phyloP scores from a whole-genome alignment of 64 coral and sea anemone genomes.

The Stichodactyla helianthus region DNA sequence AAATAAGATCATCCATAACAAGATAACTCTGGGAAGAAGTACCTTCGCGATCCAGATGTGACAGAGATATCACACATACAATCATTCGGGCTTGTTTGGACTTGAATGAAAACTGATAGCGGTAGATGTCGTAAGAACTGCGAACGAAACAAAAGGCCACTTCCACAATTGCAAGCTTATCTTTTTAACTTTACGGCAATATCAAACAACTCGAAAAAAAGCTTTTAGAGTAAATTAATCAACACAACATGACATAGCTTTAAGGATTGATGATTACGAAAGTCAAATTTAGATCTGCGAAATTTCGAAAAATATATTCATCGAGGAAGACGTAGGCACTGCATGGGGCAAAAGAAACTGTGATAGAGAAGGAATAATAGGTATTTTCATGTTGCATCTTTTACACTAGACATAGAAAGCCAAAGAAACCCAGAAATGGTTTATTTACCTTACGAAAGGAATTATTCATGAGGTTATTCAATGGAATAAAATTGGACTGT shows the following conservation, averaged over 20 bases:
- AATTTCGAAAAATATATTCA: neutral
- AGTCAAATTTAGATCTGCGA: neutral
- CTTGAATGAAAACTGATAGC: conserved; percentile 16
- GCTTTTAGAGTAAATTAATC: conserved; percentile 21
- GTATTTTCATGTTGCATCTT: neutral
- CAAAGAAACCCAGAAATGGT: neutral
- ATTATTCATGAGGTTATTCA: neutral
- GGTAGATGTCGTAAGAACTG: neutral
- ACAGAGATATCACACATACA: neutral
- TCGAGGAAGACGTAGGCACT: neutral
- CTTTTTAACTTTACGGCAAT: conserved; percentile 3
- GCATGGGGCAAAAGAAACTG: neutral
- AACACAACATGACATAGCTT: neutral
- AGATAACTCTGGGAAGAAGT: conserved; percentile 2
- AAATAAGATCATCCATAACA: neutral
- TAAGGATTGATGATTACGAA: neutral
- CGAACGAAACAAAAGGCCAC: neutral
- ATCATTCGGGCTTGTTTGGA: conserved; percentile 26
- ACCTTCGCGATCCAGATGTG: neutral
- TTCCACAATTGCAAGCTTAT: conserved; percentile 16
- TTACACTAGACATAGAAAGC: neutral
- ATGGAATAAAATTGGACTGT: neutral
- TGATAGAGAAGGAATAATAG: neutral
- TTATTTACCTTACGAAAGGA: conserved; percentile 19
- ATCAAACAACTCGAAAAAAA: conserved; percentile 19